Evolutionary conservation across 1,140 invertebrate species (phyloP).

Genomic region (Lepidurus arcticus): DNA sequence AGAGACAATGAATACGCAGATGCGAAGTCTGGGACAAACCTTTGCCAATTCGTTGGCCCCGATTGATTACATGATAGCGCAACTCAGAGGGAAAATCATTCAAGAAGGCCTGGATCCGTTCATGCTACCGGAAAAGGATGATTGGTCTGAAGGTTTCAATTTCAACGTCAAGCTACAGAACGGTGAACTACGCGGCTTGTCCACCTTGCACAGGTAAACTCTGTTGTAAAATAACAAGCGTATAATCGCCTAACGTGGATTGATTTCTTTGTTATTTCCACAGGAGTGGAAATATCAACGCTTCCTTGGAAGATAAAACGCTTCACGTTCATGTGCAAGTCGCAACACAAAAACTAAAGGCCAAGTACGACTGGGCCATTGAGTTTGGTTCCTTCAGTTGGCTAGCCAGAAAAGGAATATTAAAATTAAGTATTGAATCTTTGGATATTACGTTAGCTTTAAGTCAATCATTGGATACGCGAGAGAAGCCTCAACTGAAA

Average conservation of each 20-base stretch:
- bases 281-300: constrained; percentile 65
- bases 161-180: constrained; percentile 48
- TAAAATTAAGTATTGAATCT: constrained; percentile 68
- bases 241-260: not conserved
- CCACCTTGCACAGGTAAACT: constrained; percentile 60
- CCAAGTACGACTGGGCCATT: constrained; percentile 66
- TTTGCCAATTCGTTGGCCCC: constrained; percentile 80
- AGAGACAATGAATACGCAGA: constrained; percentile 42
- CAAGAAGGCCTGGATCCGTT: constrained; percentile 65
- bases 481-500: constrained; percentile 61
- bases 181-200: constrained; percentile 69
- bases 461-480: constrained; percentile 67
- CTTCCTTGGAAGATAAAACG: constrained; percentile 64
- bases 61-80: constrained; percentile 69
- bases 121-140: constrained; percentile 40
- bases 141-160: constrained; percentile 35
- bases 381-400: constrained; percentile 52
- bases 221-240: not conserved
- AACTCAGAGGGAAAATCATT: constrained; percentile 62
- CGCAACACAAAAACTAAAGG: constrained; percentile 65
- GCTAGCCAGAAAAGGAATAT: constrained; percentile 60
- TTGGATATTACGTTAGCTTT: constrained; percentile 55
- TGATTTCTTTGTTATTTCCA: constrained; percentile 3
- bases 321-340: constrained; percentile 55
- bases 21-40: constrained; percentile 55